A percentile compares a stretch with the other conserved stretches of the same genome.
Conservation (phyloP, 2,797 vertebrate species). For the Discoglossus pictus region DNA sequence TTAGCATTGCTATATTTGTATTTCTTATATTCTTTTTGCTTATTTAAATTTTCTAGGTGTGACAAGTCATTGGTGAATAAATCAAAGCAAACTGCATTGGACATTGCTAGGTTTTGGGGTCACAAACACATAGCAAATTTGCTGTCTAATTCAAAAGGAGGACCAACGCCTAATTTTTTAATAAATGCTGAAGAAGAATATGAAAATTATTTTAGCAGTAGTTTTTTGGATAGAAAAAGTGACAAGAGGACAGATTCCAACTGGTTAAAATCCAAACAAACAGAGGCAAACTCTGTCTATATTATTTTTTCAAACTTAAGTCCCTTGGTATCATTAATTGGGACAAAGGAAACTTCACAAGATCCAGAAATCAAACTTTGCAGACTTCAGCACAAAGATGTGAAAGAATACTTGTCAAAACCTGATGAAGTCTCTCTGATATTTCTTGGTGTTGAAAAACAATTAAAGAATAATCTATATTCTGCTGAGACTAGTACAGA, state of each 20-base stretch:
- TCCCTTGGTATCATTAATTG: constrained; percentile 73
- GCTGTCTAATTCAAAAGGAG: constrained; percentile 62
- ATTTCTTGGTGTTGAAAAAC: constrained; percentile 87
- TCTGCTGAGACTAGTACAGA: constrained; percentile 23
- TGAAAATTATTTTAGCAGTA: constrained; percentile 84
- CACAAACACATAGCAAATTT: constrained; percentile 81
- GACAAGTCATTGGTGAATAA: constrained; percentile 78
- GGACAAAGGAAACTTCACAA: constrained; percentile 54
- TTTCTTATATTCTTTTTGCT: constrained; percentile 10
- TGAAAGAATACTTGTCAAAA: constrained; percentile 72
- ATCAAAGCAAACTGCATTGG: constrained; percentile 85
- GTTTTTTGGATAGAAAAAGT: constrained; percentile 82
- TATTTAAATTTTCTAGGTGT: constrained; percentile 69
- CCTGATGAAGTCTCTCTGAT: constrained; percentile 68
- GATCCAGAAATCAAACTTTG: constrained; percentile 73
- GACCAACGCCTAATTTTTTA: constrained; percentile 60
- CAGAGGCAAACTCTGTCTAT: constrained; percentile 74
- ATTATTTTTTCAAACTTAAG: constrained; percentile 83
- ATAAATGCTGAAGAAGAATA: constrained; percentile 54
- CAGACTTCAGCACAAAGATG: constrained; percentile 67
- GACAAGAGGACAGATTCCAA: constrained; percentile 77
- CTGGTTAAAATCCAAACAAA: constrained; percentile 79
- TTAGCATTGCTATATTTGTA: constrained; percentile 6
- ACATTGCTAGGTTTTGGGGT: constrained; percentile 92
- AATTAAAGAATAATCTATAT: constrained; percentile 43